phyloP scores from a whole-genome alignment of 37 sponge, comb jelly and placozoan genomes.

The Cladorhizidae sp. region DNA sequence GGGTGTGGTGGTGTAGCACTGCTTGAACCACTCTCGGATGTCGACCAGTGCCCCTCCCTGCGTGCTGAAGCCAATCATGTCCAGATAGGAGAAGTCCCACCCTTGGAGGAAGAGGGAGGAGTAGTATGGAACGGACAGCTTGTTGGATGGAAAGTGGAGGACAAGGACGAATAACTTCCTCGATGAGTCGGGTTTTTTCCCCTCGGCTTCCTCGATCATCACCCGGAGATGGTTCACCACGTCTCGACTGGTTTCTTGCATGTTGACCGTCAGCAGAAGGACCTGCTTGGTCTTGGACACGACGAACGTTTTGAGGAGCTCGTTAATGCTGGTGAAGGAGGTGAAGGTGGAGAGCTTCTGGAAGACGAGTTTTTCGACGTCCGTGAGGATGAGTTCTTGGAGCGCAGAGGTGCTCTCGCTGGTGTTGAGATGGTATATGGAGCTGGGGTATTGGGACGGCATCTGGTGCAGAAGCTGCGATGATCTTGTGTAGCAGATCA shows the following conservation, averaged over 20 bases:
- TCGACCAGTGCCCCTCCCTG: slow-evolving; percentile 40
- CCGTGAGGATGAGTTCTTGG: slow-evolving; percentile 14
- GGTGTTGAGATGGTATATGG: background rate
- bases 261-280: slow-evolving; percentile 64
- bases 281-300: slow-evolving; percentile 3
- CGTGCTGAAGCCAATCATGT: slow-evolving; percentile 52
- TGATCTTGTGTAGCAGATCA: slow-evolving; percentile 78
- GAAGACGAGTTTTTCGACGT: slow-evolving; percentile 28
- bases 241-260: slow-evolving; percentile 66
- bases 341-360: slow-evolving; percentile 63
- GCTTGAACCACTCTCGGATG: slow-evolving; percentile 63
- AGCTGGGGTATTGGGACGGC: slow-evolving; percentile 54
- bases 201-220: slow-evolving; percentile 87
- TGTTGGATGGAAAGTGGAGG: slow-evolving; percentile 82
- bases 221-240: slow-evolving; percentile 87
- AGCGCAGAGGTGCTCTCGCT: background rate
- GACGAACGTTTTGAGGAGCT: slow-evolving; percentile 48
- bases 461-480: slow-evolving; percentile 68
- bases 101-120: slow-evolving; percentile 82
- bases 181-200: background rate
- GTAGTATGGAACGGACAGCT: slow-evolving; percentile 64
- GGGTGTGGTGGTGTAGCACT: slow-evolving; percentile 22
- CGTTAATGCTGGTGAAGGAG: slow-evolving; percentile 45
- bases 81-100: slow-evolving; percentile 92
- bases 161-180: slow-evolving; percentile 82